phyloP scores from a whole-genome alignment of 2,888 invertebrate species.

The Chouioia cunea region DNA sequence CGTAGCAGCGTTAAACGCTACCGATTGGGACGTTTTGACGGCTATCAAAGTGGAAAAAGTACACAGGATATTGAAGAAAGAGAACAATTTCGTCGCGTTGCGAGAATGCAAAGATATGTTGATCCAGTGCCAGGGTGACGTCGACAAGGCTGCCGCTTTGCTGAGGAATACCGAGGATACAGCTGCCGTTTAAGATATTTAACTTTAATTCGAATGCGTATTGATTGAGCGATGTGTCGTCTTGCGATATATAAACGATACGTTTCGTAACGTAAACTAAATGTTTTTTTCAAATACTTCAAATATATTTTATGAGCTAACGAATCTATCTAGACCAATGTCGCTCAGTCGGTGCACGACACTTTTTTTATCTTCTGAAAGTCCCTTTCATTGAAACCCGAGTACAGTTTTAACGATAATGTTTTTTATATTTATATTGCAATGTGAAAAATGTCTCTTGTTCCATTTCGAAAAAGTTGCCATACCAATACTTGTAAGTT shows the following conservation, averaged over 20 bases:
- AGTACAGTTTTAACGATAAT: constrained; percentile 12
- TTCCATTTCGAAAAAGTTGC: constrained; percentile 31
- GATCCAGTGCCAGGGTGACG: constrained; percentile 64
- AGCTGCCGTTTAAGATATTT: constrained; percentile 59
- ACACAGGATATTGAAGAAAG: constrained; percentile 67
- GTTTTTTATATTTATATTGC: constrained; percentile 18
- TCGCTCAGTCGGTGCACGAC: constrained; percentile 1
- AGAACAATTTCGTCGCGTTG: constrained; percentile 63
- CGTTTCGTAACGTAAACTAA: no score
- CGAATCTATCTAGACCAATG: neutral
- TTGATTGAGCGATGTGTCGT: constrained; percentile 6
- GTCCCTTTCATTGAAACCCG: neutral
- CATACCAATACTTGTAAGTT: constrained; percentile 24
- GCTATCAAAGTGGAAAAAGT: constrained; percentile 87
- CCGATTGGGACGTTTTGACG: constrained; percentile 89
- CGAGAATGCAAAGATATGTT: constrained; percentile 66
- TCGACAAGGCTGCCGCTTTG: constrained; percentile 65
- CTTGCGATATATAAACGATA: neutral
- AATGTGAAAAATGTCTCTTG: constrained; percentile 17
- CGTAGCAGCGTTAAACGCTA: constrained; percentile 82
- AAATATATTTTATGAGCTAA: no score
- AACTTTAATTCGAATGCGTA: neutral
- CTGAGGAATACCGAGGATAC: constrained; percentile 63
- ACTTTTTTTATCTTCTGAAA: neutral
- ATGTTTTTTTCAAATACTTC: no score